Base-by-base conservation (phyloP, 1,140 invertebrate species). In the Formica selysi region DNA sequence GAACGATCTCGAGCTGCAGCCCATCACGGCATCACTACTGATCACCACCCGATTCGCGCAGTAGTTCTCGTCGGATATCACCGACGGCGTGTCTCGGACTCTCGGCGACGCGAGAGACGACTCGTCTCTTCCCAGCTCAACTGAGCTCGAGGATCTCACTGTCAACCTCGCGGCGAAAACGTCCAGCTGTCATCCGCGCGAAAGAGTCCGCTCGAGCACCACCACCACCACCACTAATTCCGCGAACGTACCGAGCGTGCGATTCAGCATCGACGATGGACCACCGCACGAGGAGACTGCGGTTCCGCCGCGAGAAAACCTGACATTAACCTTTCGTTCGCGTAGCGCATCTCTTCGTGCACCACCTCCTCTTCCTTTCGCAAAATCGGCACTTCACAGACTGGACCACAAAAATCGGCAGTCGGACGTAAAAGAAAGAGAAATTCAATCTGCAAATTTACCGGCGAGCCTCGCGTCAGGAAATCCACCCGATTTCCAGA, bases 1-100 rank as follows among this genome's bases (percentile, higher is more conserved):
- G 90, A 92, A 94, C 83, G 92, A 92, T 91, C 93, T 92, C 91
- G 92, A 94, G 91, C 92, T 93, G 94, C 91, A 92, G 92, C 94
- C 94, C 94, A 94, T 95, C 94, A 95, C 94, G 94, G 94, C 94
- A 94, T 95, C 91, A 94, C 93, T 93, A 92, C 94, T 74, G 91
- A 91, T 90, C 88, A 92, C 89, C 86, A 92, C 88, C 86, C 89
- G 68, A 54, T 85, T 67, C 81, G 38, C 86, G 51, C 84, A 89
- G 83, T 86, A 90, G 79, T 91, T 71, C 76, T 78, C 86, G 79
- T 64, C 88, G 79, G 79, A 59, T 44, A 61, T 48, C 78, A 87
- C 87, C 83, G 81, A 76, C 59, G 71, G 59, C 71, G 74, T 86
- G 62, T 86, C 84, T 76, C 85, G 59, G 73, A 76, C 73, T 84